These are phyloP conservation scores for Phalera bucephala DNA, from an alignment of 2,888 invertebrate species.

Conservation along the genomic window DNA sequence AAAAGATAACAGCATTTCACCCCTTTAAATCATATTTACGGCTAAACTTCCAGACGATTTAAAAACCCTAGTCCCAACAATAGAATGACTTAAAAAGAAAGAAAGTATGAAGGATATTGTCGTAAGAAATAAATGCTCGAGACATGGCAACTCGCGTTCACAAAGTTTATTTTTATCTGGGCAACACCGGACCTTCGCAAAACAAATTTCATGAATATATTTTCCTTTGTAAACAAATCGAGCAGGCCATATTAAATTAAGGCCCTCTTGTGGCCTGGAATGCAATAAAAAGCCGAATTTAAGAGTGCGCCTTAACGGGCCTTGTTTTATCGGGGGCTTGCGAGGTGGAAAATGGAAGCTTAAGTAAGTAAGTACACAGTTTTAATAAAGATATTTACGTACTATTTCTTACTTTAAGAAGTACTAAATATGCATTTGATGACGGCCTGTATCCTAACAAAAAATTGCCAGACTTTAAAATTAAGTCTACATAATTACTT, in stretches of 20 bases:
- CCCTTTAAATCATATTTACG: no score
- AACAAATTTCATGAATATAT: slow-evolving; percentile 82
- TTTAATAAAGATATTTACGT: no score
- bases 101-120: slow-evolving; percentile 52
- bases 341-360: neutral
- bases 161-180: slow-evolving; percentile 69
- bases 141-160: slow-evolving; percentile 61
- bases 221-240: slow-evolving; percentile 82
- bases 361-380: no score
- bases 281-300: slow-evolving; percentile 59
- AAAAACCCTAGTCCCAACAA: slow-evolving; percentile 3
- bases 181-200: slow-evolving; percentile 56
- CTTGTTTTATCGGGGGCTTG: slow-evolving; percentile 7
- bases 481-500: no score
- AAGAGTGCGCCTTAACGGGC: slow-evolving; percentile 31
- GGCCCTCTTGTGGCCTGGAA: slow-evolving; percentile 58
- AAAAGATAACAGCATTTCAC: no score
- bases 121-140: slow-evolving; percentile 36
- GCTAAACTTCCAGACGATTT: neutral
- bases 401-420: no score
- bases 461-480: no score
- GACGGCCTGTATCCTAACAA: no score
- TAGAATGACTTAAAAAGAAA: slow-evolving; percentile 23
- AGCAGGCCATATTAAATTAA: slow-evolving; percentile 76
- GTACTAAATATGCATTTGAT: no score